phyloP scores from a whole-genome alignment of 2,888 invertebrate genomes.

The Margaritifera margaritifera region DNA sequence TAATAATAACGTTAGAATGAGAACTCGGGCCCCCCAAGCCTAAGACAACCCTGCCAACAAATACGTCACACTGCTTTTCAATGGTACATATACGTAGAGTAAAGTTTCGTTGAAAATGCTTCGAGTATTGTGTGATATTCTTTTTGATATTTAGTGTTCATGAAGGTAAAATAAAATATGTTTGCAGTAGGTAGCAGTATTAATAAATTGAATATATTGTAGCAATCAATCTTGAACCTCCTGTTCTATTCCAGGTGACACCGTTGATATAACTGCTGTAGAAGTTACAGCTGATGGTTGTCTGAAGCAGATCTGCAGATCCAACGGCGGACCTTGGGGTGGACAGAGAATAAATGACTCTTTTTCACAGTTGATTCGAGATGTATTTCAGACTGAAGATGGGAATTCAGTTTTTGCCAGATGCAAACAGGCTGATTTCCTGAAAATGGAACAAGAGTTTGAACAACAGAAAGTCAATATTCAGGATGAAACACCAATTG shows the following conservation, averaged over 20 bases:
- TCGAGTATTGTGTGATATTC: no score
- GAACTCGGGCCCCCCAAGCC: no score
- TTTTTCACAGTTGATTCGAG: conserved; percentile 21
- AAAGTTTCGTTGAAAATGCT: no score
- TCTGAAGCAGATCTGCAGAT: conserved; percentile 17
- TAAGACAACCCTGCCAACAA: no score
- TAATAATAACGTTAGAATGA: no score
- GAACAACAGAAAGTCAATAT: conserved; percentile 26
- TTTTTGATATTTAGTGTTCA: no score
- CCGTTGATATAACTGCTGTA: conserved; percentile 25
- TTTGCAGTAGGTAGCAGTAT: no score
- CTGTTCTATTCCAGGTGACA: conserved; percentile 19
- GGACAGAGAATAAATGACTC: conserved; percentile 29
- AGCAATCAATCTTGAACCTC: no score
- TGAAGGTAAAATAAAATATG: no score
- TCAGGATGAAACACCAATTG: conserved; percentile 5
- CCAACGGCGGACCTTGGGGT: conserved; percentile 14
- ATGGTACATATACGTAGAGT: no score
- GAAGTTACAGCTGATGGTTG: conserved; percentile 17
- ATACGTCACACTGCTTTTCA: no score
- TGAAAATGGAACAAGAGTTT: conserved; percentile 31
- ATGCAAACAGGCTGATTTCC: conserved; percentile 11
- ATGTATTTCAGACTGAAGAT: conserved; percentile 16
- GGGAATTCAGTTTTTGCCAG: conserved; percentile 17
- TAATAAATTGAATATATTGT: no score